Evolutionary conservation across 2,888 invertebrate species (phyloP).

Genomic region (Cheilosia vernalis): DNA sequence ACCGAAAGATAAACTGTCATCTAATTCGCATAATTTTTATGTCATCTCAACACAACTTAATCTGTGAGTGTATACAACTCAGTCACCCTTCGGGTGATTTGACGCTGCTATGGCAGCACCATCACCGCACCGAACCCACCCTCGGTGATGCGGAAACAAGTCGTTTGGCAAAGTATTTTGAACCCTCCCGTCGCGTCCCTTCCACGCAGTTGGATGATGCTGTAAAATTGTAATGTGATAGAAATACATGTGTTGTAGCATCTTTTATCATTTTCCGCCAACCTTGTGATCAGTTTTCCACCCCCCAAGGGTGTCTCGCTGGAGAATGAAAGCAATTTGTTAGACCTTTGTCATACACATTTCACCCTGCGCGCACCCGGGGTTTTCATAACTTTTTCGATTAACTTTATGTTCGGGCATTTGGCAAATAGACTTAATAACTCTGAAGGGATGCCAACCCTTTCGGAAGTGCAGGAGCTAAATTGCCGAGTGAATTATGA

Average conservation of each 20-base stretch:
- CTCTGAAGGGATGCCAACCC: conserved; percentile 67
- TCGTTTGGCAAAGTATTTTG: conserved; percentile 59
- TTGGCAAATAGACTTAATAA: conserved; percentile 74
- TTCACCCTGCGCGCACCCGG: conserved; percentile 51
- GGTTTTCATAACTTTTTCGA: conserved; percentile 75
- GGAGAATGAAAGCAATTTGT: conserved; percentile 70
- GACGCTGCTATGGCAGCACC: conserved; percentile 3
- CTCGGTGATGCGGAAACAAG: conserved; percentile 49
- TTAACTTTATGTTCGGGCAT: conserved; percentile 74
- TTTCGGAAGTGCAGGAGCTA: conserved; percentile 47
- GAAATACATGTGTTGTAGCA: conserved; percentile 73
- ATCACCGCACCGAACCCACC: conserved; percentile 18
- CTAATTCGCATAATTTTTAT: conserved; percentile 75
- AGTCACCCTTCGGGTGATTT: conserved; percentile 65
- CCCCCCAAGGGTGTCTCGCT: conserved; percentile 12
- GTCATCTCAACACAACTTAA: conserved; percentile 75
- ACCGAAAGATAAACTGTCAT: conserved; percentile 74
- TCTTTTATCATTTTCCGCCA: conserved; percentile 63
- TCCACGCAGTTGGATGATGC: conserved; percentile 17
- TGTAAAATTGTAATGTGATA: conserved; percentile 69
- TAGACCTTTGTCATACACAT: conserved; percentile 71
- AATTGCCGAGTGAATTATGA: conserved; percentile 68
- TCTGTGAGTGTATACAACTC: conserved; percentile 61
- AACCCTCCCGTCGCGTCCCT: conserved; percentile 43
- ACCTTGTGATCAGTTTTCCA: conserved; percentile 16